phyloP scores from a whole-genome alignment of 2,113 vertebrate genomes.

The Spheniscus mendiculus region DNA sequence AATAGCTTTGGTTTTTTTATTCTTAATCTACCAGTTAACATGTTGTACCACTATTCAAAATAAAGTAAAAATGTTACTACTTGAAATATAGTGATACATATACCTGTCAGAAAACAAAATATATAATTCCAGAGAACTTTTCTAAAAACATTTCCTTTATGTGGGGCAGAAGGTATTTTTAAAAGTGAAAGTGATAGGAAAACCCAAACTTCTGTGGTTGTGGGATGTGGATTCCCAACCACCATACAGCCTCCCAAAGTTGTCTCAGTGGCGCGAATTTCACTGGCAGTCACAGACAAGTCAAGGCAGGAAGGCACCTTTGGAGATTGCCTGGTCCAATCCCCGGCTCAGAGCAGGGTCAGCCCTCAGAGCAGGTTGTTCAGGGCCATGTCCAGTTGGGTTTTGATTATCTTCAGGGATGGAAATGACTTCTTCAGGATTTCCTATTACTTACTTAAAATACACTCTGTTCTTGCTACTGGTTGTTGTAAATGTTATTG shows the following conservation, averaged over 20 bases:
- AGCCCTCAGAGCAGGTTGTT: neutral
- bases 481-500: neutral
- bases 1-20: neutral
- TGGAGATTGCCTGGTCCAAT: neutral
- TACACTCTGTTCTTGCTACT: neutral
- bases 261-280: neutral
- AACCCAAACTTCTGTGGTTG: accelerated
- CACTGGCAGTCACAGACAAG: neutral
- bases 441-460: neutral
- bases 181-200: neutral
- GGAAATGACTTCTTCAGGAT: neutral
- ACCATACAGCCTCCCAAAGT: neutral
- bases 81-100: neutral
- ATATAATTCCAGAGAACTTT: neutral
- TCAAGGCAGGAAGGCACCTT: neutral
- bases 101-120: neutral
- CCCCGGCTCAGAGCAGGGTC: neutral
- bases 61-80: neutral
- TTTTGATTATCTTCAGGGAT: neutral
- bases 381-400: neutral
- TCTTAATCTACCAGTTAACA: neutral
- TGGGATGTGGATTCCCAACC: neutral
- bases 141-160: neutral
- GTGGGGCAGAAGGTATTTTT: neutral
- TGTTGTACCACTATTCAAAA: neutral